Base-by-base conservation (phyloP, 2,888 invertebrate species). In the Meiosimyza platycephala region DNA sequence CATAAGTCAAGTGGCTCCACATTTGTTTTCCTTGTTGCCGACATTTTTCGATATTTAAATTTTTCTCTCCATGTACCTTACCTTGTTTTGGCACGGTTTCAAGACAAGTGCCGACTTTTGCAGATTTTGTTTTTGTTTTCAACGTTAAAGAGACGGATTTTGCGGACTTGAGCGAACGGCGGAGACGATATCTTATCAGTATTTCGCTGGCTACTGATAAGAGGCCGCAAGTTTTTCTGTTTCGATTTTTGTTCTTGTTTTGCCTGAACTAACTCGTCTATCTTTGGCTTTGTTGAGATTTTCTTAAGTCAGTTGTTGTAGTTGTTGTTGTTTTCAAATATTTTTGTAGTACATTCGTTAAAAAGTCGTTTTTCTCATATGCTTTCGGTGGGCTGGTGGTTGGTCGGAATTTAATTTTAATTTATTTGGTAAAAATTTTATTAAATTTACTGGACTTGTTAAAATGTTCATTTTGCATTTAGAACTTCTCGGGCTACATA, bases 381-480 rank as follows among this genome's bases (percentile, higher is more conserved):
- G 28, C 64, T 72, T 70, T 67, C 63, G 22, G 72, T 74, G 73
- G 55, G 52, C 72, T 67, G n/a, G 51, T 40, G 28, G 28, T 28
- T 28, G 4, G 28, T 28, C 28, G 28, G 18, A 59, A 67, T 54
- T 65, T 75, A 72, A 48, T 68, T 65, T 64, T 74, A 76, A 16
- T 71, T 80, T 40, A 74, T 76, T 78, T 76, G 70, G 60, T 64
- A 18, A 51, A 55, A 33, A 60, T 80, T 79, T 78, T 82, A 83
- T 76, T 78, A 79, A 79, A 80, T 78, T 77, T 73, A 57, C 40
- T 40, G 9, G 72, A 77, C 76, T 78, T 78, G 73, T 77, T 74
- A 65, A 77, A 80, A 75, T 77, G 78, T 78, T 82, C 80, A 80
- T 81, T 83, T 82, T 66, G 72, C 76, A 78, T 77, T 76, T 75